A percentile compares a stretch with the other conserved stretches of the same genome.
Evolutionary conservation across 2,113 vertebrate genomes (phyloP).

Genomic region (Sminthopsis crassicaudata): DNA sequence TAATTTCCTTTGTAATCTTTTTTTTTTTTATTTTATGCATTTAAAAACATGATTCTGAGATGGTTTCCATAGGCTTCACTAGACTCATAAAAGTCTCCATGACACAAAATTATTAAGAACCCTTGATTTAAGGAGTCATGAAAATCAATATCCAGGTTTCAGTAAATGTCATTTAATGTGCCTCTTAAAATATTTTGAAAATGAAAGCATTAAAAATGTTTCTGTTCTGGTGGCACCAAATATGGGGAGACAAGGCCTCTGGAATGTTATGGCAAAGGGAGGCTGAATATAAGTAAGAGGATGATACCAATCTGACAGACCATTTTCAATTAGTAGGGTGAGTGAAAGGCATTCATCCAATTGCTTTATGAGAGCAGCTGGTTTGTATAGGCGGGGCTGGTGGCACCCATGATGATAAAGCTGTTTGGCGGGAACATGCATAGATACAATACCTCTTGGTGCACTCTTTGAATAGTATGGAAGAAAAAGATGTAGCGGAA

Average conservation of each 20-base stretch:
- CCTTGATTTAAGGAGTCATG: not conserved
- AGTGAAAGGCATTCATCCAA: constrained; percentile 43
- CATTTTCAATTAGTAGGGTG: constrained; percentile 60
- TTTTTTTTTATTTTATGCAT: not conserved
- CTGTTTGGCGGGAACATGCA: constrained; percentile 44
- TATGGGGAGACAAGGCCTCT: constrained; percentile 19
- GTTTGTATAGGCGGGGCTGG: constrained; percentile 13
- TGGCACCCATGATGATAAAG: constrained; percentile 29
- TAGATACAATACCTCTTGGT: constrained; percentile 55
- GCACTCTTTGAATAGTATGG: constrained; percentile 45
- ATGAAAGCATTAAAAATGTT: constrained; percentile 52
- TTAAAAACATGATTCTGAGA: not conserved
- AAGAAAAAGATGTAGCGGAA: constrained; percentile 75
- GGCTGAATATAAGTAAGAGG: constrained; percentile 64
- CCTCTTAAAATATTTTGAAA: constrained; percentile 57
- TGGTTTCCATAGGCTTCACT: not conserved
- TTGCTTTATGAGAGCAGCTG: not conserved
- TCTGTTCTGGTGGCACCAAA: constrained; percentile 55
- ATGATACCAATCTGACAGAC: constrained; percentile 52
- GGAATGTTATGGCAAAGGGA: constrained; percentile 41
- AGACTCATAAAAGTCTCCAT: not conserved
- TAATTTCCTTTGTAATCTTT: not conserved
- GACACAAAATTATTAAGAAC: not conserved
- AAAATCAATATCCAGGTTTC: constrained; percentile 5
- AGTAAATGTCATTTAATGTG: constrained; percentile 34